Evolutionary conservation across 2,113 vertebrate species (phyloP).

Genomic region (Menidia beryllina): DNA sequence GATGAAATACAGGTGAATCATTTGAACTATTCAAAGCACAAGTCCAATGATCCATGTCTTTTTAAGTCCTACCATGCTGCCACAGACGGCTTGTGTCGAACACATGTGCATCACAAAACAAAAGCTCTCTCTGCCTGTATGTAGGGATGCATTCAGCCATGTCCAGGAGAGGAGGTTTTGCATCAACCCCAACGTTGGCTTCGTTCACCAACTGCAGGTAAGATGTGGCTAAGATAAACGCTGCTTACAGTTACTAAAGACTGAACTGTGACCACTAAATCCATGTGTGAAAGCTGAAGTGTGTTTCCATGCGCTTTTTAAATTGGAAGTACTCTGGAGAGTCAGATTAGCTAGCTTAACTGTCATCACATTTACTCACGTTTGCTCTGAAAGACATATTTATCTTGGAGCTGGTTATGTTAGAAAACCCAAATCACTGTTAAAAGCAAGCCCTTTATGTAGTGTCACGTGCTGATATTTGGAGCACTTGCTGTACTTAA

Average conservation of each 20-base stretch:
- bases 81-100: too few species aligned
- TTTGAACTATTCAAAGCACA: background rate
- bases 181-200: constrained; percentile 99
- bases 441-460: too few species aligned
- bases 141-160: constrained; percentile 96
- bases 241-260: background rate
- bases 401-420: too few species aligned
- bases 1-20: constrained; percentile 94
- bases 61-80: background rate
- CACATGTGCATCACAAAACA: background rate
- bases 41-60: background rate
- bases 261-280: background rate
- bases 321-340: too few species aligned
- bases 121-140: constrained; percentile 1
- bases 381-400: too few species aligned
- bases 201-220: constrained; percentile 99
- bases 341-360: too few species aligned
- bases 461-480: too few species aligned
- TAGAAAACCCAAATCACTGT: too few species aligned
- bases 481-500: too few species aligned
- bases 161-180: constrained; percentile 99
- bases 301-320: background rate
- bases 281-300: background rate
- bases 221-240: background rate
- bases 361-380: too few species aligned